Evolutionary conservation across 2,888 invertebrate species (phyloP).

Genomic region (Sphaerophoria rueppellii): DNA sequence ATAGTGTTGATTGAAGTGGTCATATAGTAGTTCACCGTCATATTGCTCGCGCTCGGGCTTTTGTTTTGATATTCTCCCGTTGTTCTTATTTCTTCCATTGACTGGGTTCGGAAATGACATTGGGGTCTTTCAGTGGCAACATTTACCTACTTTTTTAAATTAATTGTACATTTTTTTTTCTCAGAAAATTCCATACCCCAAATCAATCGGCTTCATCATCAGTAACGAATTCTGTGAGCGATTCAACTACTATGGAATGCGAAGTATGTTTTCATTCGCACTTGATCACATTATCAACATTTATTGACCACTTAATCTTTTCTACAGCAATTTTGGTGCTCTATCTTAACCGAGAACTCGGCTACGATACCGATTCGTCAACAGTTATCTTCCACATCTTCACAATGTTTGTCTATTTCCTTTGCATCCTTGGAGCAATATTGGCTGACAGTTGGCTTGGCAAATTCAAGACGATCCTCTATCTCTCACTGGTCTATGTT

Average conservation of each 20-base stretch:
- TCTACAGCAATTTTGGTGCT: constrained; percentile 88
- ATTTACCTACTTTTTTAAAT: too few species aligned
- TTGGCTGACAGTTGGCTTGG: constrained; percentile 91
- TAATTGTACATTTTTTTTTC: neutral
- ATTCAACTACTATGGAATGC: constrained; percentile 97
- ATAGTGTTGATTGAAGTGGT: too few species aligned
- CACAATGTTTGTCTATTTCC: constrained; percentile 88
- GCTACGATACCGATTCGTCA: constrained; percentile 85
- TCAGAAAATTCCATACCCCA: constrained; percentile 84
- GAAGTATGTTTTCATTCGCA: constrained; percentile 84
- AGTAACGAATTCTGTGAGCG: constrained; percentile 97
- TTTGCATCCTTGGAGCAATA: constrained; percentile 90
- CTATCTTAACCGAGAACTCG: constrained; percentile 87
- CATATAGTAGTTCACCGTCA: too few species aligned
- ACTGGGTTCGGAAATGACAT: too few species aligned
- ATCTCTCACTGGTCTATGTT: constrained; percentile 88
- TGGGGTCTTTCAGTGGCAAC: too few species aligned
- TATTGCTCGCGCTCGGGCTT: too few species aligned
- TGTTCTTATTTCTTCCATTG: too few species aligned
- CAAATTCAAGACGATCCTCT: constrained; percentile 89
- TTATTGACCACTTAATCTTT: neutral
- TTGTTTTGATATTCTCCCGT: too few species aligned
- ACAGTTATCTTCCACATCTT: constrained; percentile 90
- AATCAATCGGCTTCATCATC: constrained; percentile 93
- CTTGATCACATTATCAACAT: neutral